Evolutionary conservation across 2,113 vertebrate genomes (phyloP).

Genomic region (Pollachius pollachius): DNA sequence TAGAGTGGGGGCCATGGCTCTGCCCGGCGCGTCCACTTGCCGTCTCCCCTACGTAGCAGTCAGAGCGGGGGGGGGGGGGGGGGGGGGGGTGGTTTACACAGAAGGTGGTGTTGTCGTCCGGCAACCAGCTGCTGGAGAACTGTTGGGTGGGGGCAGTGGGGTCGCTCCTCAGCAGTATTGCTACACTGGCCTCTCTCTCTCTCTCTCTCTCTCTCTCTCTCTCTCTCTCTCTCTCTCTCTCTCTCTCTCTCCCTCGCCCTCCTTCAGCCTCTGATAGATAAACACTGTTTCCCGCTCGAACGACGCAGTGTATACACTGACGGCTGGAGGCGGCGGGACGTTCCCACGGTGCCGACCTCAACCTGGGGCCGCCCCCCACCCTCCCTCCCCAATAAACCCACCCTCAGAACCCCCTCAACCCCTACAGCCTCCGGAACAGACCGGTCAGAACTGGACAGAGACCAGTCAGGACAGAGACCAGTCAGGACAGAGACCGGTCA

Average conservation of each 20-base stretch:
- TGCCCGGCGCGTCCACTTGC: conserved; percentile 25
- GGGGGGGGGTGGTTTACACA: conserved; percentile 34
- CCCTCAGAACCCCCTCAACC: neutral
- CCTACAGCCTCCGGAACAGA: neutral
- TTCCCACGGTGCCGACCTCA: too few species aligned
- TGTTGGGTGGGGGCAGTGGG: neutral
- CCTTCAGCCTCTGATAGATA: neutral
- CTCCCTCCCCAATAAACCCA: conserved; percentile 15
- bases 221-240: neutral
- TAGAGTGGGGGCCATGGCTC: conserved; percentile 35
- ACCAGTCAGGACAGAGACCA: neutral
- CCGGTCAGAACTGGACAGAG: too few species aligned
- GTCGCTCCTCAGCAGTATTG: too few species aligned
- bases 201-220: neutral
- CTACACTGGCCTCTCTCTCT: neutral
- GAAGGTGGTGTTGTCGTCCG: conserved; percentile 13
- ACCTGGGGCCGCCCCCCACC: neutral
- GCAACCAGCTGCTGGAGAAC: conserved; percentile 26
- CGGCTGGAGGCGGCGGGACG: too few species aligned
- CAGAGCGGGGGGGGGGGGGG: conserved; percentile 20
- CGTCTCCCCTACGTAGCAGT: conserved; percentile 45
- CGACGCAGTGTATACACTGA: neutral
- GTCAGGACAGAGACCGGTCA: too few species aligned
- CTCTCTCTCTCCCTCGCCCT: neutral
- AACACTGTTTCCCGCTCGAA: neutral